Evolutionary conservation across 2,888 invertebrate species (phyloP), one percentile per base, ranked within the genome.

Genomic region (Folsomia manolachei): DNA sequence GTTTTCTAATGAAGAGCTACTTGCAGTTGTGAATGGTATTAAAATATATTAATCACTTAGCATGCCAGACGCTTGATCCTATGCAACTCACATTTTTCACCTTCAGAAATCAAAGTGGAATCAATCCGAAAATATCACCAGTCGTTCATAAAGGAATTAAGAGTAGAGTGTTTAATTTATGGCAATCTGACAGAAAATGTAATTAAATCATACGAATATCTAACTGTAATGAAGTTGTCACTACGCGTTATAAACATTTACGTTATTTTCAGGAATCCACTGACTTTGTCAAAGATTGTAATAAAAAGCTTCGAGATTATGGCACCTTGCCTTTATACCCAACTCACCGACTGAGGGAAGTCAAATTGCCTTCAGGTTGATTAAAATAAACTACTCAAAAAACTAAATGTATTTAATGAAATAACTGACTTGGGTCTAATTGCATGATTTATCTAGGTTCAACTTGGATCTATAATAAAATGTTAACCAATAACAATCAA

Each of bases 81-180:
- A n/a, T n/a, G n/a, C n/a, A n/a, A n/a, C n/a, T n/a, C n/a, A n/a
- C n/a, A n/a, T n/a, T n/a, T n/a, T n/a, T n/a, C n/a, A n/a, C n/a
- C n/a, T n/a, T n/a, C 83, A 94, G 95, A 39, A 39, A 4, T 39
- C 7, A 39, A 4, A 9, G 39, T 14, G 7, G 39, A 39, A 9
- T 4, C 39, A 39, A 39, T 39, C 14, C 39, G 7, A 9, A 14
- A 39, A 39, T 39, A 39, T 14, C 39, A 39, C 39, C 4, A 39
- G 14, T 14, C 14, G 4, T 39, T 39, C 39, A 39, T 39, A 14
- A 39, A 39, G 14, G 7, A 14, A 14, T 39, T 39, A 14, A 39
- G 14, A 83, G 87, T 96, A 0, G 97, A 97, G 83, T 90, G 92
- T 70, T 86, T 98, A 61, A 88, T 97, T 81, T 93, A 92, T 83